Conservation (phyloP, 2,888 invertebrate genomes). For the Andrena chrysosceles region DNA sequence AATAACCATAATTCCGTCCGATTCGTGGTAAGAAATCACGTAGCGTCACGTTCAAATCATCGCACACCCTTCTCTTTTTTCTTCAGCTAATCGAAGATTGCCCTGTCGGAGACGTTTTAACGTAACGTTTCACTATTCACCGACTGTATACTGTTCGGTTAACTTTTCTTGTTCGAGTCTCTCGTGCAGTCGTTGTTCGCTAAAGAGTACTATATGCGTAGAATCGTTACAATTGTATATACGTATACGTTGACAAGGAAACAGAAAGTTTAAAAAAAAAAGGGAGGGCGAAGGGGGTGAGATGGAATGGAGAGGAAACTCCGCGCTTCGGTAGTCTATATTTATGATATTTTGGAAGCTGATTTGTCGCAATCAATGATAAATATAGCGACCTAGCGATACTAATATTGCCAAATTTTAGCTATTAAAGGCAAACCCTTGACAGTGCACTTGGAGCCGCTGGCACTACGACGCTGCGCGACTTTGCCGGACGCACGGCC, state of each 20-base stretch:
- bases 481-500: constrained; percentile 84
- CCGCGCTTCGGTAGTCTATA: constrained; percentile 26
- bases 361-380: constrained; percentile 41
- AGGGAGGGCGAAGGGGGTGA: neutral
- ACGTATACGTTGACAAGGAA: no score
- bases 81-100: no score
- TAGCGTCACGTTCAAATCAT: neutral
- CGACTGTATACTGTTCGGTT: neutral
- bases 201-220: neutral
- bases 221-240: neutral
- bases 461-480: constrained; percentile 82
- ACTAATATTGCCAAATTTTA: constrained; percentile 81
- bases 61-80: neutral
- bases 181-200: neutral
- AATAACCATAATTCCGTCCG: constrained; percentile 11
- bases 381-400: constrained; percentile 39
- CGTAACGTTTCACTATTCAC: neutral
- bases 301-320: constrained; percentile 3
- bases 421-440: constrained; percentile 80
- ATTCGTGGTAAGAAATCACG: constrained; percentile 4
- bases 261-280: neutral
- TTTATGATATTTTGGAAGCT: constrained; percentile 29
- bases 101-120: neutral
- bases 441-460: constrained; percentile 76
- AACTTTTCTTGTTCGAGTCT: constrained; percentile 18